Base-by-base conservation (phyloP, 2,888 invertebrate species). In the Pharmacophagus antenor region DNA sequence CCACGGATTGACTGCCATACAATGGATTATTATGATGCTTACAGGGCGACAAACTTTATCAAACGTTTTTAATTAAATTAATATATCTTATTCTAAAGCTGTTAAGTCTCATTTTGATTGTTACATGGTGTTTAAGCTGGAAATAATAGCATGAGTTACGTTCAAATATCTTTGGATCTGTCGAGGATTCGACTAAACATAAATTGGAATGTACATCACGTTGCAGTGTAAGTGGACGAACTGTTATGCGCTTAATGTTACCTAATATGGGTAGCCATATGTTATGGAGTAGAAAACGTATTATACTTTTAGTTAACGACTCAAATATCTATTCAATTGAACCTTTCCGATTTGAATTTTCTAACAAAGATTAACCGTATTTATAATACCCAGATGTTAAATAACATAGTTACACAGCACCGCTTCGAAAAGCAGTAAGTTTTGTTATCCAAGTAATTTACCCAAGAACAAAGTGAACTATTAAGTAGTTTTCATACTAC, bases 1-100 rank as follows among this genome's bases (percentile, higher is more conserved):
- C 76, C 79, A 82, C 79, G 74, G 73, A 79, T 77, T 71, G 76
- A 70, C 71, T 72, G 68, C 74, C 73, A 79, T 79, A 76, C 72
- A 65, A 68, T 66, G 68, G 65, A 72, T 77, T 71, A 71, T 48
- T 48, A 42, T 65, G 68, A 64, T 68, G 62, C 70, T 67, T 72
- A 73, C 68, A 70, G 66, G 59, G 64, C 62, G 63, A 44, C 70
- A 77, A 74, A 71, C 67, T 63, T 61, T 60, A 60, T 63, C 49
- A 18, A 54, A 76, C 52, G 69, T 69, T 63, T 62, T 55, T 41
- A 22, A 58, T 44, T 65, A 69, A 68, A 59, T 61, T 18, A 58
- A 48, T 62, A 60, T 51, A 37, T n/a, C 20, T 25, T 56, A 56
- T 53, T 15, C 22, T 48, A 41, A 8, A 2, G 46, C 6, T 20